Conservation (phyloP, 2,113 vertebrate species). For the Euleptes europaea region DNA sequence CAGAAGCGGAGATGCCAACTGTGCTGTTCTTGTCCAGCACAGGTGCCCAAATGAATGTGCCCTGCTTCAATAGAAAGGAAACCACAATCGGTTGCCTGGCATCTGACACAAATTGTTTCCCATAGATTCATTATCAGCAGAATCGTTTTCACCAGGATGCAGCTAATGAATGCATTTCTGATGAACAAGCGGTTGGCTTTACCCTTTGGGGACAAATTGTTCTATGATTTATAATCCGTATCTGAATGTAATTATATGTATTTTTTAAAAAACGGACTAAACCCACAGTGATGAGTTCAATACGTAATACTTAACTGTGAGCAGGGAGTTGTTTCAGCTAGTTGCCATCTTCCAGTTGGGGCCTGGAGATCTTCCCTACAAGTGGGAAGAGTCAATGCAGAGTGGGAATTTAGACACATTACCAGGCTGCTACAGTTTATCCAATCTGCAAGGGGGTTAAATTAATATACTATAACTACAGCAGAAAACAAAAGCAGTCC, state of each 20-base stretch:
- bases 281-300: slow-evolving; percentile 81
- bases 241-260: slow-evolving; percentile 59
- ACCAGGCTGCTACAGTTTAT: too few species aligned
- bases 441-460: too few species aligned
- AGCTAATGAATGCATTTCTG: slow-evolving; percentile 33
- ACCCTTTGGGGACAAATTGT: slow-evolving; percentile 53
- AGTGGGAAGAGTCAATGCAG: too few species aligned
- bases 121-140: slow-evolving; percentile 23
- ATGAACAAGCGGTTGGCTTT: slow-evolving; percentile 53
- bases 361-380: too few species aligned
- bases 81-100: background rate
- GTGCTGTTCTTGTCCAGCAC: too few species aligned
- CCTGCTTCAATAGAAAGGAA: background rate
- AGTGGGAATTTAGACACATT: too few species aligned
- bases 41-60: background rate
- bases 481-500: too few species aligned
- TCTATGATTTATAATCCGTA: slow-evolving; percentile 73
- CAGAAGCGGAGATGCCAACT: background rate
- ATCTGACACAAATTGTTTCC: slow-evolving; percentile 28
- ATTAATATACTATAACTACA: too few species aligned
- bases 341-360: too few species aligned
- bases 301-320: background rate
- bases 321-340: background rate
- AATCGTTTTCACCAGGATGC: background rate
- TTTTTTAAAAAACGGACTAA: slow-evolving; percentile 68